Evolutionary conservation across 2,797 vertebrate genomes (phyloP), one percentile per base, ranked within the genome.

Genomic region (Sebastes kiyomatsui): DNA sequence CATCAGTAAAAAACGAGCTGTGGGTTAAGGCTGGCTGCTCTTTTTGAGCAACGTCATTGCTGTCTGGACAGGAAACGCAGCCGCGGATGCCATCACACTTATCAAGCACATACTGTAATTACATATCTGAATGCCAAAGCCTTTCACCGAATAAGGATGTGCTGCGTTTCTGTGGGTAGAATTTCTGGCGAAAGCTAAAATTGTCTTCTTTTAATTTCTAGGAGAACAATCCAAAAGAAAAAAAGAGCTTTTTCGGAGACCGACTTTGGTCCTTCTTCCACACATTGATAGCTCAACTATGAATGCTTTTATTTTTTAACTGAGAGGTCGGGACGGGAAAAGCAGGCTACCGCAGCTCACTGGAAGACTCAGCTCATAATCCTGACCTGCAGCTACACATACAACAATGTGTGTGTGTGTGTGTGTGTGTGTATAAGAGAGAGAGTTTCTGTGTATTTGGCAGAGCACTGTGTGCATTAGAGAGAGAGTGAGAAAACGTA

Each of bases 341-440:
- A 33, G 35, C 72, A 73, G 69, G 61, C 67, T 64, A 54, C 58
- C 68, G 1, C 64, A 69, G 82, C 73, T 86, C 79, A 73, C 49
- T 76, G 82, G 55, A 59, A 70, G 69, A 88, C 42, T 82, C 84
- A 80, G 65, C 54, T 87, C 73, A 5, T 82, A 88, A 90, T 86
- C 85, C 83, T 84, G 80, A 87, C 90, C 87, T 79, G 83, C 35
- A 88, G 85, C 76, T 75, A 75, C 68, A 77, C 35, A 60, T 67
- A 56, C 66, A 81, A 55, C 73, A 23, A 28, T 72, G 20, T 60
- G 38, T 56, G 49, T 82, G 32, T 38, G 12, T 66, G 28, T 30
- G 75, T 77, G 72, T 75, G 30, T 56, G 38, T 14, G 38, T 42
- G 16, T 66, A 11, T 42, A 20, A 42, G 9, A 42, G 8, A 18